A percentile compares a stretch with the other conserved stretches of the same genome.
Evolutionary conservation across 2,888 invertebrate genomes (phyloP).

Genomic region (Cheilosia grossa): DNA sequence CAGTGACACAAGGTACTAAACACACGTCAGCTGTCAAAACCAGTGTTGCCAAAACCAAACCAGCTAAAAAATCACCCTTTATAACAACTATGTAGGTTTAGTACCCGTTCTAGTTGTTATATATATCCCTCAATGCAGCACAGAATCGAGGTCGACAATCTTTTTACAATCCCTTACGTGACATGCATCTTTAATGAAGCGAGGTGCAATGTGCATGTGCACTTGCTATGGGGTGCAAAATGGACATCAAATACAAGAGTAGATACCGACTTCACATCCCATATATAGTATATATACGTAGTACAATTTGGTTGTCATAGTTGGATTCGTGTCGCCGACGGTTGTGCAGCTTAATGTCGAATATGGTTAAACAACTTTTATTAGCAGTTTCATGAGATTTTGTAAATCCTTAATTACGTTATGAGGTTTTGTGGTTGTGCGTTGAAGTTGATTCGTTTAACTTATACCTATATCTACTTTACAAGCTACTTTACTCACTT

Average conservation of each 20-base stretch:
- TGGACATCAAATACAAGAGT: slow-evolving; percentile 54
- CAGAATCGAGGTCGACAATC: slow-evolving; percentile 69
- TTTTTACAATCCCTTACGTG: slow-evolving; percentile 67
- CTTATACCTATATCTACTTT: no score
- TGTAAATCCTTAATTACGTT: slow-evolving; percentile 19
- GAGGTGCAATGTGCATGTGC: slow-evolving; percentile 59
- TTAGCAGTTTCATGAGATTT: slow-evolving; percentile 10
- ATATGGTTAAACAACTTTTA: slow-evolving; percentile 23
- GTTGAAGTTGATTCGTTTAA: neutral
- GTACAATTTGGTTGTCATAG: slow-evolving; percentile 42
- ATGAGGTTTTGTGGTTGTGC: neutral
- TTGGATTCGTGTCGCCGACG: slow-evolving; percentile 13
- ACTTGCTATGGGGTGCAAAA: slow-evolving; percentile 56
- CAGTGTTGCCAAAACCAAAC: no score
- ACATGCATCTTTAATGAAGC: slow-evolving; percentile 68
- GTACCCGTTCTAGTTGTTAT: slow-evolving; percentile 28
- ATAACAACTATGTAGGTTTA: neutral
- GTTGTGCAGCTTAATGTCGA: slow-evolving; percentile 9
- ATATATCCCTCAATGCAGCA: slow-evolving; percentile 45
- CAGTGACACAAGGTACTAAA: no score
- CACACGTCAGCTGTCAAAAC: no score
- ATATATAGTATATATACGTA: slow-evolving; percentile 12
- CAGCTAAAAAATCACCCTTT: no score
- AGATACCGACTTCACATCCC: neutral
- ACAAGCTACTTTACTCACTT: no score